Base-by-base conservation (phyloP, 1,140 invertebrate species). In the Drosophila parabipectinata region DNA sequence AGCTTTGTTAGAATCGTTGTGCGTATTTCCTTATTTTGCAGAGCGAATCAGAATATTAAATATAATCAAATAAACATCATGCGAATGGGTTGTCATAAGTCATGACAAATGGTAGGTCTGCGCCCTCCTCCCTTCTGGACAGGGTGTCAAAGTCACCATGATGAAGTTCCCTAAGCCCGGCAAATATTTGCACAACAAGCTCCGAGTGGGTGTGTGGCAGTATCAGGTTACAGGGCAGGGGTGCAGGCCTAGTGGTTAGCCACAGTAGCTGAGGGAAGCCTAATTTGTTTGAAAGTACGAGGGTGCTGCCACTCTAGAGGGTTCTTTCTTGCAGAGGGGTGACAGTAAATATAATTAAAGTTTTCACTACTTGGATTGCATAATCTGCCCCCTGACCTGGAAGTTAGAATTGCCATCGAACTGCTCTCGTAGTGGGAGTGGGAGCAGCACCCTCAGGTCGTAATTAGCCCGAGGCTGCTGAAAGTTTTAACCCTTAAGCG, bases 151-250 rank as follows among this genome's bases (percentile, higher is more conserved):
- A 77, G 64, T 85, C 77, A 63, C 28, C 77, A 57, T 61, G 75
- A 80, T 85, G 77, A 87, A 81, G 68, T 74, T 71, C 12, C 61
- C 75, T 77, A 75, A 85, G 77, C 77, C 75, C 28, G 26, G 68
- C 73, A 85, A 84, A 75, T 85, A 75, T 85, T 85, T 74, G 64
- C 61, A 50, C 77, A 85, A 87, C 81, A 85, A 75, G 72, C 72
- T 62, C 67, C 54, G 47, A 47, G 44, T 58, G 63, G 39, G 47
- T 71, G 32, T 18, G 28, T 56, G 51, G 51, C 63, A 81, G 82
- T 85, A 85, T 85, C 82, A 61, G 78, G 69, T 85, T 47, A 71
- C 81, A 53, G 30, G 55, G 67, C 59, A 53, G 73, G 72, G 79
- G 52, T 84, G 69, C 69, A 78, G 44, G 28, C 57, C 62, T 74